Percentiles rank a stretch among this genome's conserved stretches.
phyloP scores from a whole-genome alignment of 2,797 vertebrate genomes.

The Podarcis lilfordi region DNA sequence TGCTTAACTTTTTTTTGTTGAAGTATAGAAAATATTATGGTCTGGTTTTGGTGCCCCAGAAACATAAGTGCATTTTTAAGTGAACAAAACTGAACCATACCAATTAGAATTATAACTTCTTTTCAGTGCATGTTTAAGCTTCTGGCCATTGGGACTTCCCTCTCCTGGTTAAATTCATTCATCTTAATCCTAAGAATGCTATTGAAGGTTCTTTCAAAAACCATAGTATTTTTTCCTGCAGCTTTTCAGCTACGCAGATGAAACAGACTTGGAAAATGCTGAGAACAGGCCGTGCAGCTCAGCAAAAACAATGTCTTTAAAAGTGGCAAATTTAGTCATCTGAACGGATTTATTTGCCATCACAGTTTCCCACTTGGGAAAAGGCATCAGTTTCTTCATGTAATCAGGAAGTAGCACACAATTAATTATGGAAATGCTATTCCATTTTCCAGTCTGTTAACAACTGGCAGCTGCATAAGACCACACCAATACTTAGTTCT shows the following conservation, averaged over 20 bases:
- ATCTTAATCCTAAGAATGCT: conserved; percentile 1
- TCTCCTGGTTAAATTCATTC: not conserved
- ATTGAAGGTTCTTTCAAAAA: not conserved
- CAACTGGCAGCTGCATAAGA: conserved; percentile 67
- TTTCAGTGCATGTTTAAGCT: not conserved
- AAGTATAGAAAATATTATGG: not conserved
- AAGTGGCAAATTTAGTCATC: conserved; percentile 29
- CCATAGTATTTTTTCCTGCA: not conserved
- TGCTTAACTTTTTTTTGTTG: not conserved
- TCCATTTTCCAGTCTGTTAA: conserved; percentile 75
- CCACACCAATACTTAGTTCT: conserved; percentile 55
- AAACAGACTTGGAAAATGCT: not conserved
- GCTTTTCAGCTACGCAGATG: not conserved
- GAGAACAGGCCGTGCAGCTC: conserved; percentile 33
- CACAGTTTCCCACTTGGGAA: conserved; percentile 54
- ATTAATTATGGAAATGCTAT: conserved; percentile 76
- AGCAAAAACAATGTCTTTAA: conserved; percentile 29
- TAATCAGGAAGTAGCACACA: conserved; percentile 73
- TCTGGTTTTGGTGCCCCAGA: not conserved
- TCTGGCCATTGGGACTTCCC: not conserved
- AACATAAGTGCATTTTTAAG: not conserved
- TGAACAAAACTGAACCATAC: not conserved
- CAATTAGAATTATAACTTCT: not conserved
- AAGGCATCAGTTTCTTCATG: conserved; percentile 62
- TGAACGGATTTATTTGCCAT: conserved; percentile 39